phyloP scores from a whole-genome alignment of 2,888 invertebrate genomes.

The Diloba caeruleocephala region DNA sequence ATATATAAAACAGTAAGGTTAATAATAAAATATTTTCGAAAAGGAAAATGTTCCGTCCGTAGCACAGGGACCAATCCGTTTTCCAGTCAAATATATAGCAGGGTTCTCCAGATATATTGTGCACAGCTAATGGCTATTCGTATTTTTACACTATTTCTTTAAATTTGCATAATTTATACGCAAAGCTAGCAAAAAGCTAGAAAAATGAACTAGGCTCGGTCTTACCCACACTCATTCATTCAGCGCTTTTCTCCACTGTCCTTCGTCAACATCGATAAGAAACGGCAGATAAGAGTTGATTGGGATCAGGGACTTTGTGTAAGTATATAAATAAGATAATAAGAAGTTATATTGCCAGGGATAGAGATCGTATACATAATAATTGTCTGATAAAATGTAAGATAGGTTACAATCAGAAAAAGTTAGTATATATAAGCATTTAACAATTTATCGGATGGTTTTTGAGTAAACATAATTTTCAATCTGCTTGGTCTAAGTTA shows the following conservation, averaged over 20 bases:
- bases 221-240: conserved; percentile 15
- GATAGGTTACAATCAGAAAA: no score
- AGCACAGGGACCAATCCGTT: not conserved
- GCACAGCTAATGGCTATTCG: not conserved
- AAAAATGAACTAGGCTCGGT: conserved; percentile 1
- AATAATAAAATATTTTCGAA: not conserved
- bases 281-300: conserved; percentile 35
- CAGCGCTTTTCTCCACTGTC: conserved; percentile 15
- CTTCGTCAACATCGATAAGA: conserved; percentile 38
- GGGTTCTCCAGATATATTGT: not conserved
- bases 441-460: no score
- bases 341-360: not conserved
- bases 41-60: not conserved
- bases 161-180: not conserved
- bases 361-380: no score
- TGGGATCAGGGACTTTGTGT: not conserved
- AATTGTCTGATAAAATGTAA: no score
- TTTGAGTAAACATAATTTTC: no score
- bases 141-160: not conserved
- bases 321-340: not conserved
- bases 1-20: no score
- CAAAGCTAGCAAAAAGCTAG: conserved; percentile 7
- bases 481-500: no score
- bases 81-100: not conserved
- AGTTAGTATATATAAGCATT: no score